phyloP scores from a whole-genome alignment of 92 coral and sea anemone species.

The Phenganax subtilis region DNA sequence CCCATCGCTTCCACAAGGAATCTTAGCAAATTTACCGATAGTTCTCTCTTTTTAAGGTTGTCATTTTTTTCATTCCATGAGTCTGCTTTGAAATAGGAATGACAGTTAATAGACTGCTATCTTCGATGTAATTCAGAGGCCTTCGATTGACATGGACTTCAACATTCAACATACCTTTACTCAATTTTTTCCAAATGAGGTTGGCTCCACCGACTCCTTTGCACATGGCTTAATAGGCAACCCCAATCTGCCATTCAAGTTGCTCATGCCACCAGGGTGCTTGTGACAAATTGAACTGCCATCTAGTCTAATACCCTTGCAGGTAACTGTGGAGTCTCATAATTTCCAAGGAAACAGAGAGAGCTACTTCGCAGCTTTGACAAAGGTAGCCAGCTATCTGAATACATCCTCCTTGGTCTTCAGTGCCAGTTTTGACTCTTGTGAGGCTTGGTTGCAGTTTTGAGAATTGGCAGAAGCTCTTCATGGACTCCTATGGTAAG shows the following conservation, averaged over 20 bases:
- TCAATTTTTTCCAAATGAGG: background rate
- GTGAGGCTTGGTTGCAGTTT: background rate
- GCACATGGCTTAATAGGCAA: background rate
- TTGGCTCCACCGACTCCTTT: background rate
- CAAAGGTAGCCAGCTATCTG: background rate
- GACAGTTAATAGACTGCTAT: background rate
- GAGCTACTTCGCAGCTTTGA: background rate
- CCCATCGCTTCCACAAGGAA: background rate
- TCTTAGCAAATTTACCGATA: background rate
- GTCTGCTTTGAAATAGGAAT: background rate
- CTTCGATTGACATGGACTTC: background rate
- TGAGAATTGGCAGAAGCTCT: no score
- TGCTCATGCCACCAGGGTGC: background rate
- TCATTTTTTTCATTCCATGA: background rate
- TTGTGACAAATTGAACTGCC: constrained; percentile 1
- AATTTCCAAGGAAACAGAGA: background rate
- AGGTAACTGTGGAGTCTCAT: background rate
- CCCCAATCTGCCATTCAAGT: background rate
- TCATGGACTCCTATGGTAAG: no score
- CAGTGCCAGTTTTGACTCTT: background rate
- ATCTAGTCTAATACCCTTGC: background rate
- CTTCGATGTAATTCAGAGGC: background rate
- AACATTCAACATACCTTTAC: background rate
- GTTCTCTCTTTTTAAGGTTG: background rate
- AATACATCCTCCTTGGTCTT: background rate